Conservation (phyloP, 2,888 invertebrate species). For the Rhamphomyia laevipes region DNA sequence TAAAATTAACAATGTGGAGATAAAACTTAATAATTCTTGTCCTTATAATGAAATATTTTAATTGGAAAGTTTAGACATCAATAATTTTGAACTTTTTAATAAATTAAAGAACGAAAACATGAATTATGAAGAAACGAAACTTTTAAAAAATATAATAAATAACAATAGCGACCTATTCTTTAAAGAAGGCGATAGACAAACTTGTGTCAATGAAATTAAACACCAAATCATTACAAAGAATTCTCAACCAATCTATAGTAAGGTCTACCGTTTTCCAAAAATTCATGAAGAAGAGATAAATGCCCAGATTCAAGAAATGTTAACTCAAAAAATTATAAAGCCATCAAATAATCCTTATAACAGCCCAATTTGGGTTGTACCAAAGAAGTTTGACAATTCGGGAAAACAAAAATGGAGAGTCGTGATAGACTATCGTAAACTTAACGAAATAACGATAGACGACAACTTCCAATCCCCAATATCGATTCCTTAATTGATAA, state of each 20-base stretch:
- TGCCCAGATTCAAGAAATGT: conserved; percentile 6
- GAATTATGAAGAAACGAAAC: conserved; percentile 3
- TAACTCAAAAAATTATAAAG: conserved; percentile 2
- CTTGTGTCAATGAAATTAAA: not conserved
- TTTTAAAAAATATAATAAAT: not conserved
- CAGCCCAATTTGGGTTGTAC: no score
- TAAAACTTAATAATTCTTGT: not conserved
- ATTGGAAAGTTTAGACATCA: no score
- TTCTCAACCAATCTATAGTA: not conserved
- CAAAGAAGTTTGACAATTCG: conserved; percentile 5
- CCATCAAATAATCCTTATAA: no score
- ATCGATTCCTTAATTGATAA: no score
- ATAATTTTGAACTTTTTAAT: not conserved
- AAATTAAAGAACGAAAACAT: conserved; percentile 5
- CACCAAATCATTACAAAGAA: not conserved
- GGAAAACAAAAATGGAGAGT: conserved; percentile 6
- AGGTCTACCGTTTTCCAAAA: not conserved
- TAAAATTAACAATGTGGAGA: not conserved
- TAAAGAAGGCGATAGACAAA: conserved; percentile 3
- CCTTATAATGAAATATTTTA: not conserved
- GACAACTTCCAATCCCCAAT: no score
- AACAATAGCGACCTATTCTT: conserved; percentile 5
- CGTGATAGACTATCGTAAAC: conserved; percentile 9
- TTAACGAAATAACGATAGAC: no score
- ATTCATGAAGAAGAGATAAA: not conserved